Conservation (phyloP, 2,797 vertebrate species). For the Lycodopsis pacificus region DNA sequence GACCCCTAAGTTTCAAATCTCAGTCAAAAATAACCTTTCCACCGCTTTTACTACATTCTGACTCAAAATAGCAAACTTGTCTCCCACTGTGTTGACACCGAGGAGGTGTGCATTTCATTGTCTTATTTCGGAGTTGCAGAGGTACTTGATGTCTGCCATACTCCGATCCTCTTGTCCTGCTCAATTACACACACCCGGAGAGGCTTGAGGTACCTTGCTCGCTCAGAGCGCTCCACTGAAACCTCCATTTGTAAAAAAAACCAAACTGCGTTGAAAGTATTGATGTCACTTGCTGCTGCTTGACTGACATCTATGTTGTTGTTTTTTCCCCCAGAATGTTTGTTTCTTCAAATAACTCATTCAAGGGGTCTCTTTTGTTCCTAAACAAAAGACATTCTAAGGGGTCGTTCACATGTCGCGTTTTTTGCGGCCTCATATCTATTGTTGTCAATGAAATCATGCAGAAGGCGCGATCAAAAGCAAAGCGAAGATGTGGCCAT, state of each 20-base stretch:
- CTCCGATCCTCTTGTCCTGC: constrained; percentile 62
- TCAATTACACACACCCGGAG: constrained; percentile 65
- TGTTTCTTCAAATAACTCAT: constrained; percentile 5
- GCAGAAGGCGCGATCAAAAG: no score
- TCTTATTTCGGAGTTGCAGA: constrained; percentile 53
- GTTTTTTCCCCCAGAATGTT: constrained; percentile 2
- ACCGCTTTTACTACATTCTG: constrained; percentile 51
- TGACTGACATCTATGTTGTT: constrained; percentile 26
- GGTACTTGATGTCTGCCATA: constrained; percentile 64
- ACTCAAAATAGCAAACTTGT: constrained; percentile 62
- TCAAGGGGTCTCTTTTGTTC: neutral
- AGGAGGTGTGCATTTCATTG: constrained; percentile 54
- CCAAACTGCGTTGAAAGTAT: constrained; percentile 53
- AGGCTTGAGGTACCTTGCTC: constrained; percentile 46
- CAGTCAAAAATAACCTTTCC: constrained; percentile 56
- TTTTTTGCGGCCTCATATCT: neutral
- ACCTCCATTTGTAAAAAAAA: constrained; percentile 40
- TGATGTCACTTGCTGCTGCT: constrained; percentile 10
- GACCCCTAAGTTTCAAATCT: constrained; percentile 65
- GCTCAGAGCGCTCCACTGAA: constrained; percentile 33
- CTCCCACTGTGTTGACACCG: constrained; percentile 57
- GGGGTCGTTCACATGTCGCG: neutral
- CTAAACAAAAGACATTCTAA: neutral
- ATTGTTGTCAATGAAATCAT: neutral
- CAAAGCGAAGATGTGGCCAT: no score